phyloP scores from a whole-genome alignment of 2,888 invertebrate genomes.

The Lithophane leautieri region DNA sequence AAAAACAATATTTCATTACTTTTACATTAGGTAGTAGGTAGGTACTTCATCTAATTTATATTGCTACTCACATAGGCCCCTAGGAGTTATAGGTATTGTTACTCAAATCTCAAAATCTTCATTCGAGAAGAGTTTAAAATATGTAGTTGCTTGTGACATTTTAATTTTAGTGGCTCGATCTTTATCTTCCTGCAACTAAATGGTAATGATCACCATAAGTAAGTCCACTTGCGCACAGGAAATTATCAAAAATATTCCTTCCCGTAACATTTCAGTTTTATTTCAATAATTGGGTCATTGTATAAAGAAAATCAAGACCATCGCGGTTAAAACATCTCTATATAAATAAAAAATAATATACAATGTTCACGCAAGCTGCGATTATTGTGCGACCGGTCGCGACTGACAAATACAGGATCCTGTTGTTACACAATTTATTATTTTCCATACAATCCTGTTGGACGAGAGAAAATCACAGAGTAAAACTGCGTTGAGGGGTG shows the following conservation, averaged over 20 bases:
- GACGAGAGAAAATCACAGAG: slow-evolving; percentile 68
- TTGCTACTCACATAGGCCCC: not conserved
- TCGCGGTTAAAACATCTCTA: slow-evolving; percentile 71
- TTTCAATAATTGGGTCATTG: not conserved
- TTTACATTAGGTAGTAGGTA: not conserved
- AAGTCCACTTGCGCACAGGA: not conserved
- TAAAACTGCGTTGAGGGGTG: slow-evolving; percentile 42
- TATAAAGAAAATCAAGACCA: not conserved
- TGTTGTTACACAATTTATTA: slow-evolving; percentile 85
- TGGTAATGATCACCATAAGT: not conserved
- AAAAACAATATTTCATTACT: not conserved
- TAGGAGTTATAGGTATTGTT: not conserved
- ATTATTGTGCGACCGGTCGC: slow-evolving; percentile 82
- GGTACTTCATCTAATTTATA: not conserved
- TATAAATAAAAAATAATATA: slow-evolving; percentile 73
- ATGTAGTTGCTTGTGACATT: not conserved
- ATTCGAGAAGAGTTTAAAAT: not conserved
- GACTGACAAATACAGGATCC: slow-evolving; percentile 86
- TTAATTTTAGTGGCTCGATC: not conserved
- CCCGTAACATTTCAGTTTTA: not conserved
- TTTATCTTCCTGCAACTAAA: not conserved
- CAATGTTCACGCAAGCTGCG: slow-evolving; percentile 81
- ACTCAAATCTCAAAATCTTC: not conserved
- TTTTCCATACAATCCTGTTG: slow-evolving; percentile 71
- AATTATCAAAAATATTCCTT: not conserved